phyloP scores from a whole-genome alignment of 1,140 invertebrate species.

The Steinernema feltiae region DNA sequence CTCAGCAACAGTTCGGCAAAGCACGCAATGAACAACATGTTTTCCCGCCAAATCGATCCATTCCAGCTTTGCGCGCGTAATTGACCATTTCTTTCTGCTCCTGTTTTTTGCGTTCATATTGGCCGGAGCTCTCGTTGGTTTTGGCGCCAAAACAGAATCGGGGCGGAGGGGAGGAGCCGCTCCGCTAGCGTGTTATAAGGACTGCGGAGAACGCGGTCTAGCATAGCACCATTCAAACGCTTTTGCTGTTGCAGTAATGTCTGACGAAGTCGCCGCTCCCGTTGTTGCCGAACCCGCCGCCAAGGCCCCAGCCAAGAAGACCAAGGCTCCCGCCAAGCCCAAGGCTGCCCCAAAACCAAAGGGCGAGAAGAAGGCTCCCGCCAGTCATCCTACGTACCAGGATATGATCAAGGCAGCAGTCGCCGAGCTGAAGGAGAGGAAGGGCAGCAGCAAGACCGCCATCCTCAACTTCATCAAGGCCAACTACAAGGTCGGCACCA shows the following conservation, averaged over 20 bases:
- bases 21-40: background rate
- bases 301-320: conserved; percentile 21
- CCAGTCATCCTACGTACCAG: conserved; percentile 34
- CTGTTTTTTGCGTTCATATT: too few relatives aligned
- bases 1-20: too few relatives aligned
- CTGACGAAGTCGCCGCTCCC: conserved; percentile 20
- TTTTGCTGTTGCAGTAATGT: conserved; percentile 13
- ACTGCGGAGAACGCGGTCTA: background rate
- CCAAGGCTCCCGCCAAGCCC: conserved; percentile 18
- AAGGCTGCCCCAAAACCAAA: conserved; percentile 18
- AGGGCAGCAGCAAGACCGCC: conserved; percentile 55
- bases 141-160: background rate
- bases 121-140: background rate
- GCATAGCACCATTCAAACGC: conserved; percentile 3
- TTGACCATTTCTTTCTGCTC: too few relatives aligned
- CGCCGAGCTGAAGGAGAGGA: conserved; percentile 32
- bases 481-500: conserved; percentile 57
- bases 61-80: background rate
- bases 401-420: conserved; percentile 34
- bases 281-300: background rate
- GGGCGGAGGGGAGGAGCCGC: background rate
- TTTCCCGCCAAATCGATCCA: background rate
- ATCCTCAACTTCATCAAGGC: conserved; percentile 58
- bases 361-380: conserved; percentile 19
- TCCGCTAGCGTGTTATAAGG: background rate